These are phyloP conservation scores for Ameiurus melas DNA, from an alignment of 2,113 vertebrate genomes.

Conservation along the genomic window DNA sequence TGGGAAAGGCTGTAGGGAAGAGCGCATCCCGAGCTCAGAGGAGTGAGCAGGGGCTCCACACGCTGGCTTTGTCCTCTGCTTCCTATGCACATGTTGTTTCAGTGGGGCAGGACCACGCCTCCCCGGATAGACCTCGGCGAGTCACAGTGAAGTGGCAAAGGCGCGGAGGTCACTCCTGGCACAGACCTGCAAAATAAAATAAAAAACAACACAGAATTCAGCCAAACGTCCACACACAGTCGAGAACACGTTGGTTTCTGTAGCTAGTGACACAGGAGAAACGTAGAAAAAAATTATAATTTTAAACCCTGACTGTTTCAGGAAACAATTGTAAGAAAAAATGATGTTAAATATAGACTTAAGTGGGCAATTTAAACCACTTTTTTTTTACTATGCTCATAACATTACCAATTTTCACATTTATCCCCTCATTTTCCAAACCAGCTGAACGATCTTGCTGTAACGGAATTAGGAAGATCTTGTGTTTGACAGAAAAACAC, in stretches of 20 bases:
- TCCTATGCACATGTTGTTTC: conserved; percentile 68
- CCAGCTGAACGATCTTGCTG: background rate
- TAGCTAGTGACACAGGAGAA: background rate
- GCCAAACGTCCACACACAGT: background rate
- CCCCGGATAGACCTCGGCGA: background rate
- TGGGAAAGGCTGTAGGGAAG: conserved; percentile 51
- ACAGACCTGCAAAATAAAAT: conserved; percentile 42
- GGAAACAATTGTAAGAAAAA: background rate
- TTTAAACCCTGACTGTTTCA: background rate
- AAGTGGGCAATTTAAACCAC: background rate
- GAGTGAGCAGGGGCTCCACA: conserved; percentile 61
- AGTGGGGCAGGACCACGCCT: conserved; percentile 33
- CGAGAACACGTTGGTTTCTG: background rate
- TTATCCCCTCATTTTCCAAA: background rate
- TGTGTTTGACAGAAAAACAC: background rate
- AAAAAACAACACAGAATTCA: background rate
- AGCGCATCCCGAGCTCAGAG: conserved; percentile 69
- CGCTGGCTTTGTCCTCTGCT: conserved; percentile 57
- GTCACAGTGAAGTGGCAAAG: conserved; percentile 14
- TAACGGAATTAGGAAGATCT: background rate
- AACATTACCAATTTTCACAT: background rate
- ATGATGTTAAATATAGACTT: background rate
- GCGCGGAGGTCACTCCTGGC: background rate
- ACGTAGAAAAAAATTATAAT: too few relatives aligned
- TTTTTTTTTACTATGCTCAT: background rate